These are phyloP conservation scores for Chloromyia formosa DNA, from an alignment of 2,888 invertebrate species.

Conservation along the genomic window DNA sequence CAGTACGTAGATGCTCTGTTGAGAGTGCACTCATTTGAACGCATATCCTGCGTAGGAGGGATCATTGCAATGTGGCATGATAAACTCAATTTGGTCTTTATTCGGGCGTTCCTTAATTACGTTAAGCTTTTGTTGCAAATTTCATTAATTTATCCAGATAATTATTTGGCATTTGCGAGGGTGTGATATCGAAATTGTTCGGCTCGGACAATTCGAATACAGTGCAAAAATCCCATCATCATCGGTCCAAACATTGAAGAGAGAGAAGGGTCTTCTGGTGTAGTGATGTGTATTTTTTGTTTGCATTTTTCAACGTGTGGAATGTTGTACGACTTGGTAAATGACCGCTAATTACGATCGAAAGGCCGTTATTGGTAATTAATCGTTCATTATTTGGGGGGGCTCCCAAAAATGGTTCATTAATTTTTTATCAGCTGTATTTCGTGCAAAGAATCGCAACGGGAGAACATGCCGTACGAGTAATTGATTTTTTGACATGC, in stretches of 20 bases:
- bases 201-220: background rate
- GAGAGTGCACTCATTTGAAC: background rate
- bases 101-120: conserved; percentile 29
- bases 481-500: conserved; percentile 2
- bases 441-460: background rate
- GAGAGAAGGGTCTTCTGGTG: too few species aligned
- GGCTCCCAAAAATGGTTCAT: conserved; percentile 11
- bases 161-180: conserved; percentile 21
- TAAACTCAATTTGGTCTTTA: conserved; percentile 34
- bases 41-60: background rate
- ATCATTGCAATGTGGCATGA: conserved; percentile 3
- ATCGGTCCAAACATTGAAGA: background rate
- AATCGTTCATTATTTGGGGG: conserved; percentile 30
- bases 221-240: background rate
- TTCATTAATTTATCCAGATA: conserved; percentile 35
- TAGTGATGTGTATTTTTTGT: background rate
- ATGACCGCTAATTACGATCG: conserved; percentile 34
- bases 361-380: conserved; percentile 27
- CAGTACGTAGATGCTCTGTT: too few species aligned
- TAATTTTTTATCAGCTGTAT: conserved; percentile 31
- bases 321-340: conserved; percentile 29
- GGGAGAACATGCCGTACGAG: background rate
- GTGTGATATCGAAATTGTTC: background rate
- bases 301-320: conserved; percentile 5
- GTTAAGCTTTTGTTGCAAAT: conserved; percentile 31